A percentile compares a stretch with the other conserved stretches of the same genome.
Conservation (phyloP, 2,888 invertebrate species). For the Pammene fasciana region DNA sequence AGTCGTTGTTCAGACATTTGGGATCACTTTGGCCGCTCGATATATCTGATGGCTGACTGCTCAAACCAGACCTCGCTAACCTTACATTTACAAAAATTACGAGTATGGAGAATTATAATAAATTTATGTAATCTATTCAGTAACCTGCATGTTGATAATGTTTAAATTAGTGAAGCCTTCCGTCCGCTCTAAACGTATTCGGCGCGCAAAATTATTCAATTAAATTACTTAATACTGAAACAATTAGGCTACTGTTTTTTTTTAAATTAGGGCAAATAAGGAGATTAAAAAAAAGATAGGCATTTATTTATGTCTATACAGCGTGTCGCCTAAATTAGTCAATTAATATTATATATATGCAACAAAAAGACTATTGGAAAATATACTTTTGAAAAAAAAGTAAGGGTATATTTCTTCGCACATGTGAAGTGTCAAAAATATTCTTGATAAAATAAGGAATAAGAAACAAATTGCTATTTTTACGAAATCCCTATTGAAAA, state of each 20-base stretch:
- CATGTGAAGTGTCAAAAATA: background rate
- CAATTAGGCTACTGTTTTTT: background rate
- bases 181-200: constrained; percentile 17
- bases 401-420: too few relatives aligned
- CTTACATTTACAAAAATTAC: too few relatives aligned
- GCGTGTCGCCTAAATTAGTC: background rate
- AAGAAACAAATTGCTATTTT: background rate
- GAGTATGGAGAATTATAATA: background rate
- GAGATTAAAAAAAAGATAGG: background rate
- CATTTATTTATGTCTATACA: background rate
- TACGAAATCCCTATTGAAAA: background rate
- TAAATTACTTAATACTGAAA: background rate
- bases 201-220: background rate
- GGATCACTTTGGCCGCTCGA: too few relatives aligned
- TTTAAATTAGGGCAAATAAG: background rate
- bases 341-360: background rate
- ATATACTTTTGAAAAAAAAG: background rate
- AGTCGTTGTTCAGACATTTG: too few relatives aligned
- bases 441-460: background rate
- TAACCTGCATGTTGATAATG: background rate
- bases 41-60: too few relatives aligned
- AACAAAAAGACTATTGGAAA: too few relatives aligned
- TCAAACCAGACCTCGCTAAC: too few relatives aligned
- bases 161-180: constrained; percentile 4
- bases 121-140: constrained; percentile 5